These are phyloP conservation scores for Tenthredo distinguenda DNA, from an alignment of 2,888 invertebrate genomes.

Conservation along the genomic window DNA sequence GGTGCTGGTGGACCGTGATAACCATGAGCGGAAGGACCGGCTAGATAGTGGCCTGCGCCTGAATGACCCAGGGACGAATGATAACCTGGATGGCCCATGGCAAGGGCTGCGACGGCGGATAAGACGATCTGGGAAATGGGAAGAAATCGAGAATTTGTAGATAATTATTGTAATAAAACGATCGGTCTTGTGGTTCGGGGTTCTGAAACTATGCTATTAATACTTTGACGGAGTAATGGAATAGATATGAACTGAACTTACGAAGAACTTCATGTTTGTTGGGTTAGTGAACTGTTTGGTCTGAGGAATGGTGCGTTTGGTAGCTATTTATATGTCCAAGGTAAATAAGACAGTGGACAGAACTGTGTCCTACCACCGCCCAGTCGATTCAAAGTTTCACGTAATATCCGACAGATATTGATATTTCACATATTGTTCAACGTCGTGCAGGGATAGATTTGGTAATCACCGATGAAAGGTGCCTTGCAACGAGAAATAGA, in stretches of 20 bases:
- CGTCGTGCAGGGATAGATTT: slow-evolving; percentile 41
- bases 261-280: slow-evolving; percentile 67
- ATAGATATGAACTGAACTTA: slow-evolving; percentile 60
- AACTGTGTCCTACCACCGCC: slow-evolving; percentile 15
- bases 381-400: slow-evolving; percentile 22
- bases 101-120: slow-evolving; percentile 57
- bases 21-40: slow-evolving; percentile 55
- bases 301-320: slow-evolving; percentile 46
- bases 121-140: slow-evolving; percentile 59
- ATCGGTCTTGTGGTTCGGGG: background rate
- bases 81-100: slow-evolving; percentile 61
- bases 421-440: slow-evolving; percentile 44
- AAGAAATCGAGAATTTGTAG: background rate
- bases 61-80: slow-evolving; percentile 31
- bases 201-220: background rate
- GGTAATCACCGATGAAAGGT: slow-evolving; percentile 45
- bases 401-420: slow-evolving; percentile 43
- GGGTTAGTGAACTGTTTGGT: slow-evolving; percentile 56
- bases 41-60: background rate
- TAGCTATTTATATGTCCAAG: slow-evolving; percentile 66
- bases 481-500: slow-evolving; percentile 3
- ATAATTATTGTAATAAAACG: background rate
- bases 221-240: background rate
- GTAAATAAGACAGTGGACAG: slow-evolving; percentile 25
- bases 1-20: slow-evolving; percentile 71